Evolutionary conservation across 2,888 invertebrate genomes (phyloP), one percentile per base, ranked within the genome.

Genomic region (Erebia ligea): DNA sequence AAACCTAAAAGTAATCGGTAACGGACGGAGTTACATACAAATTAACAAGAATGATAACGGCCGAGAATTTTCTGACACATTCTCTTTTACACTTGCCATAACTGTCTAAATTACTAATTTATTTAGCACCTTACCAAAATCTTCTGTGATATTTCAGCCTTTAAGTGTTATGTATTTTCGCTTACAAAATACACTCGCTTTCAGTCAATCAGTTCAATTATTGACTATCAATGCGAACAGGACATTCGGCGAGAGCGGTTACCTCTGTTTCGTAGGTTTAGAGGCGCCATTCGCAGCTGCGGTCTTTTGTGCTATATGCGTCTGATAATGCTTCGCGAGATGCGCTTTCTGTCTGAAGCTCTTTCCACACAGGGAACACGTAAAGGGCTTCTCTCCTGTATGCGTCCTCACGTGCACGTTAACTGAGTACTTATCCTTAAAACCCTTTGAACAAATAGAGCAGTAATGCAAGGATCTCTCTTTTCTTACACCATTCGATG

Each of bases 371-470:
- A 98, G 94, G 19, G 97, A 96, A 87, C 99, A 99, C 50, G 97
- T 95, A 89, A 99, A 99, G 0, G 99, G 99, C 84, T 99, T 99
- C 89, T 99, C 99, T 0, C 99, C 99, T 0, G 99, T 99, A 86
- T 99, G 99, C 40, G 99, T 99, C 79, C 99, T 95, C 79, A 99
- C 98, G 89, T 99, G 99, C 62, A 99, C 99, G 87, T 99, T 99
- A 69, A 99, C 98, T 74, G 99, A 97, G 94, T 99, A 99, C 88
- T 98, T 98, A 89, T 98, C 98, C 89, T 98, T 98, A 90, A 98
- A 98, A 5, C 98, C 98, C 86, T 98, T 98, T 80, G 97, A 97
- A 90, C 98, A 99, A 88, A 99, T 97, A 86, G 97, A 96, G 94
- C 99, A 96, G 90, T 98, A 97, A 89, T 99, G 97, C 76, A 99